A percentile compares a stretch with the other conserved stretches of the same genome.
These are phyloP conservation scores for Xylophagus ater DNA, from an alignment of 2,888 invertebrate genomes.

Conservation along the genomic window DNA sequence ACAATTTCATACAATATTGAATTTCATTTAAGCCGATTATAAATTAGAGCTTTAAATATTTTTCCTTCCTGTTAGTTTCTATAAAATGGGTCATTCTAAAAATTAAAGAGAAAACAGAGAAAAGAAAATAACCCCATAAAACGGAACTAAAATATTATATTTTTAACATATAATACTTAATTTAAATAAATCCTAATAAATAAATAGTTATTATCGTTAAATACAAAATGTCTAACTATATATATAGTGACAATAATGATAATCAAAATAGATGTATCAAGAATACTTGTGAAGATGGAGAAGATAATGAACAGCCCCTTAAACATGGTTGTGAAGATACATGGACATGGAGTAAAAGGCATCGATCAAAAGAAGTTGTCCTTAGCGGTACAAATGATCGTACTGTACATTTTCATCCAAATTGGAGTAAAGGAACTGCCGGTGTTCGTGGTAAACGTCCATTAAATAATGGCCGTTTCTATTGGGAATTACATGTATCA, in stretches of 20 bases:
- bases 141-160: too few species aligned
- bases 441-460: constrained; percentile 54
- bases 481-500: constrained; percentile 54
- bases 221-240: too few species aligned
- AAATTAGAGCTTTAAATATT: too few species aligned
- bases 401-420: constrained; percentile 61
- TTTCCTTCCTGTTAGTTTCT: too few species aligned
- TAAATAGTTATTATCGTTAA: too few species aligned
- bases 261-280: background rate
- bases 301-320: constrained; percentile 22
- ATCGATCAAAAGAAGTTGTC: constrained; percentile 46
- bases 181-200: too few species aligned
- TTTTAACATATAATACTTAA: too few species aligned
- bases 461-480: constrained; percentile 52
- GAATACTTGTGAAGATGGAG: background rate
- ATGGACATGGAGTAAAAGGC: constrained; percentile 56
- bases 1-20: too few species aligned
- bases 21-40: too few species aligned
- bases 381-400: constrained; percentile 44
- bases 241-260: background rate
- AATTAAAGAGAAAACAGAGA: too few species aligned
- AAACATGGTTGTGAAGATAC: constrained; percentile 48
- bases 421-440: constrained; percentile 65
- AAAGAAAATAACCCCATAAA: too few species aligned
- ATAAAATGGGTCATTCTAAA: too few species aligned